Evolutionary conservation across 2,113 vertebrate species (phyloP), one percentile per base, ranked within the genome.

Genomic region (Numida meleagris): DNA sequence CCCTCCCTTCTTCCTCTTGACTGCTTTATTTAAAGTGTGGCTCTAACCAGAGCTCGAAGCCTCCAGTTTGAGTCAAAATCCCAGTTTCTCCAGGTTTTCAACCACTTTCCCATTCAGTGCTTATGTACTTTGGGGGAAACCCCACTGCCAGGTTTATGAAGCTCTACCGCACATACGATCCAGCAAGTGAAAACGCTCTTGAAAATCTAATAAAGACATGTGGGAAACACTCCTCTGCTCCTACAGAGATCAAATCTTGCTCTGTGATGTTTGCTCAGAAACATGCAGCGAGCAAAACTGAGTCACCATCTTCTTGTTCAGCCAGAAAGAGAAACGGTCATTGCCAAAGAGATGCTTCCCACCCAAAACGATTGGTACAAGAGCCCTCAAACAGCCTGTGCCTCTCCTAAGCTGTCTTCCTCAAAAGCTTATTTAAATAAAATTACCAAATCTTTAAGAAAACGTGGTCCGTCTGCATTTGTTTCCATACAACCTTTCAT

Each of bases 271-370:
- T 29, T 53, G 38, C 86, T 59, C 12, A 2, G 21, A 86, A 76
- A 81, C 2, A 66, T 9, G 13, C 0, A 4, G 13, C 0, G 2
- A 90, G 59, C 27, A 66, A 67, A 71, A 61, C 31, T 2, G 11
- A 76, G 21, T 2, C 57, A 75, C 40, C 79, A 62, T 18, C 9
- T 38, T 15, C 45, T 45, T 2, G 1, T 19, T 57, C 45, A 67
- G 50, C 25, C 77, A 62, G 53, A 58, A 86, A 78, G 14, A 92
- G 25, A 50, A 50, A 89, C 25, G 46, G 34, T 12, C 13, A 76
- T 34, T 3, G 5, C 36, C 57, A 42, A 48, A 88, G 12, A 20
- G 9, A 68, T 15, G 31, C 5, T 36, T 65, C 31, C 24, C 38
- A 71, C 21, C 17, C 70, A 38, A 71, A 86, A 15, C 27, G 33